A percentile compares a stretch with the other conserved stretches of the same genome.
Conservation (phyloP, 2,797 vertebrate genomes). For the Pygocentrus nattereri region DNA sequence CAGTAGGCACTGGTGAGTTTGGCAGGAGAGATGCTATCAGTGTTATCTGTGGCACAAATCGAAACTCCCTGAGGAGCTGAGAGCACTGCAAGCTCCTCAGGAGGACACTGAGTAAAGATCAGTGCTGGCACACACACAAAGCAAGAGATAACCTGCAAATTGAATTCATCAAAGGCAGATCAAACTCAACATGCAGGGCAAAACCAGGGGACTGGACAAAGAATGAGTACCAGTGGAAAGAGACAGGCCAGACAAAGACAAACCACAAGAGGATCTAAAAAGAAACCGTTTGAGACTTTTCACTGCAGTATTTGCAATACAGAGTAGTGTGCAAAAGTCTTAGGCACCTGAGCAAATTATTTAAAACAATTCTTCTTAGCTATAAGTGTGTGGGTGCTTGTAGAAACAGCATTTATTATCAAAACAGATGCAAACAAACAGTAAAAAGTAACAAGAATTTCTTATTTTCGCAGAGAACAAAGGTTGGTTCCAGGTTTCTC, state of each 20-base stretch:
- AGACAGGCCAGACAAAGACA: conserved; percentile 3
- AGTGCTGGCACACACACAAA: conserved; percentile 2
- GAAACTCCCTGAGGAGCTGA: conserved; percentile 20
- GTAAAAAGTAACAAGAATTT: too few species aligned
- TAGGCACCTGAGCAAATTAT: too few species aligned
- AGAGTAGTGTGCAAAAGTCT: neutral
- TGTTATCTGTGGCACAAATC: conserved; percentile 67
- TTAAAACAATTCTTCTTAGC: too few species aligned
- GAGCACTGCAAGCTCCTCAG: conserved; percentile 19
- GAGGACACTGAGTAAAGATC: conserved; percentile 17
- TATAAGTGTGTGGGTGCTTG: too few species aligned
- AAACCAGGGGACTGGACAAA: neutral
- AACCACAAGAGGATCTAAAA: neutral
- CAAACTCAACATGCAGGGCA: conserved; percentile 1
- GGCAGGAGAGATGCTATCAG: conserved; percentile 71
- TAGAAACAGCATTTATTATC: too few species aligned
- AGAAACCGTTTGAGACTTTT: neutral
- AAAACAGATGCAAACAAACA: too few species aligned
- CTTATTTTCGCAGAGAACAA: too few species aligned
- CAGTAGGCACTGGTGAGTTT: conserved; percentile 62
- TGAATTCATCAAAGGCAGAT: conserved; percentile 26
- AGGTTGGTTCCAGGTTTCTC: too few species aligned
- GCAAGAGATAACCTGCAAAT: conserved; percentile 3
- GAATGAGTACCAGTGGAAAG: neutral
- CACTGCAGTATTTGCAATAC: neutral